Evolutionary conservation across 1,140 invertebrate genomes (phyloP).

Genomic region (Heliothis subflexa): DNA sequence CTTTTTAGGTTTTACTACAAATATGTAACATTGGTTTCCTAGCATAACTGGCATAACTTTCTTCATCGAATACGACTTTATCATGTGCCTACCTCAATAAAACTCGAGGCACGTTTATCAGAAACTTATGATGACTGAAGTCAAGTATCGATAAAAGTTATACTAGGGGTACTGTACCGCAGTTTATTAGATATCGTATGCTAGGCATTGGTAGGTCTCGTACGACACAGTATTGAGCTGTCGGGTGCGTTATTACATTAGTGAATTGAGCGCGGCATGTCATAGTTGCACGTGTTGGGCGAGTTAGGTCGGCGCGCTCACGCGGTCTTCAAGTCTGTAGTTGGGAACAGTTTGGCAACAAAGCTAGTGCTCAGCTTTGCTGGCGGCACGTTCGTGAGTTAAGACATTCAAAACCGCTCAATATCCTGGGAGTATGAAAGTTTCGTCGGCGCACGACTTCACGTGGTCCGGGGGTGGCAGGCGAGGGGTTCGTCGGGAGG

Average conservation of each 20-base stretch:
- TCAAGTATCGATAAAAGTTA: slow-evolving; percentile 20
- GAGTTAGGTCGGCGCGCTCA: slow-evolving; percentile 11
- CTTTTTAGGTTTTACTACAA: background rate
- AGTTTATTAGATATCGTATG: slow-evolving; percentile 20
- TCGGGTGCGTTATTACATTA: slow-evolving; percentile 37
- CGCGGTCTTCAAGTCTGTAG: slow-evolving; percentile 53
- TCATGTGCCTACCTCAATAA: background rate
- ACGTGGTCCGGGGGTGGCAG: slow-evolving; percentile 81
- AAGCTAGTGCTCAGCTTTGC: slow-evolving; percentile 68
- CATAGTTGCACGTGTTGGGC: slow-evolving; percentile 29
- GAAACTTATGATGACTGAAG: slow-evolving; percentile 9
- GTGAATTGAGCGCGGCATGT: slow-evolving; percentile 13
- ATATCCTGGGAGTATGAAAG: slow-evolving; percentile 85
- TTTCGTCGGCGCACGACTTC: slow-evolving; percentile 83
- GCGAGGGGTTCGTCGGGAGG: slow-evolving; percentile 84
- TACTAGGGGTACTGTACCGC: background rate
- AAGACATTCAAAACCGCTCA: slow-evolving; percentile 87
- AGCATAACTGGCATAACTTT: too few relatives aligned
- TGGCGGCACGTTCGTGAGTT: slow-evolving; percentile 82
- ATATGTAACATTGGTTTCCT: background rate
- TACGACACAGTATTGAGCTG: slow-evolving; percentile 6
- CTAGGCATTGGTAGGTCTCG: background rate
- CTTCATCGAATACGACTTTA: too few relatives aligned
- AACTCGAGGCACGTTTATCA: background rate
- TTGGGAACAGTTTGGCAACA: slow-evolving; percentile 77